Evolutionary conservation across 2,797 vertebrate genomes (phyloP).

Genomic region (Euthynnus affinis): DNA sequence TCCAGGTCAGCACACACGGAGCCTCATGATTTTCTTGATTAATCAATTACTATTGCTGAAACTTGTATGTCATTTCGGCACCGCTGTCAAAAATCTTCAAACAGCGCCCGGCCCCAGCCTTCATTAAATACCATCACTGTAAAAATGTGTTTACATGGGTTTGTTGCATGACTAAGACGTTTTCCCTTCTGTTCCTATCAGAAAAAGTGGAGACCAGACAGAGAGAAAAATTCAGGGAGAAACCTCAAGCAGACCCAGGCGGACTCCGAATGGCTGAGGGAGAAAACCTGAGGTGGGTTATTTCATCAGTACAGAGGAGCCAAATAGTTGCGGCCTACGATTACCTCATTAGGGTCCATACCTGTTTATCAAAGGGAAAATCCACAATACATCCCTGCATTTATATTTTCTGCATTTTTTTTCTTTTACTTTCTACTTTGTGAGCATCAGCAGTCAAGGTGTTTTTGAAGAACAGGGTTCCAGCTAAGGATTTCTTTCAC

Average conservation of each 20-base stretch:
- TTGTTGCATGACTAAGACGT: neutral
- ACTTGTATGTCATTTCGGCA: too few species aligned
- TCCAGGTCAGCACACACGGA: conserved; percentile 20
- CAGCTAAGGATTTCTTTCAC: too few species aligned
- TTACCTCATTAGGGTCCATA: neutral
- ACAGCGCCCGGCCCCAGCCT: neutral
- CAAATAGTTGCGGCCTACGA: neutral
- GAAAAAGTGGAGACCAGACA: conserved; percentile 57
- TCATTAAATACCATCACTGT: neutral
- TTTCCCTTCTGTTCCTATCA: conserved; percentile 4
- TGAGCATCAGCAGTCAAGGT: too few species aligned
- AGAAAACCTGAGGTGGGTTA: conserved; percentile 69
- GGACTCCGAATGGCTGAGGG: conserved; percentile 38
- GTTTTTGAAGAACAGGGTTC: too few species aligned
- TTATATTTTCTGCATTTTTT: too few species aligned
- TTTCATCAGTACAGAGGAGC: neutral
- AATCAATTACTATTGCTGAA: too few species aligned
- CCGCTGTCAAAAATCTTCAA: neutral
- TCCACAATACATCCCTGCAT: neutral
- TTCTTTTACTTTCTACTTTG: neutral
- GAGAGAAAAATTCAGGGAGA: conserved; percentile 50
- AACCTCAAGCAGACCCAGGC: conserved; percentile 56
- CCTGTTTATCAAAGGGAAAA: neutral
- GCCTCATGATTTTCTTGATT: too few species aligned
- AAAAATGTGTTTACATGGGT: neutral